Percentiles rank a stretch among this genome's conserved stretches.
These are phyloP conservation scores for Carcinoscorpius rotundicauda DNA, from an alignment of 1,140 invertebrate genomes.

Conservation along the genomic window DNA sequence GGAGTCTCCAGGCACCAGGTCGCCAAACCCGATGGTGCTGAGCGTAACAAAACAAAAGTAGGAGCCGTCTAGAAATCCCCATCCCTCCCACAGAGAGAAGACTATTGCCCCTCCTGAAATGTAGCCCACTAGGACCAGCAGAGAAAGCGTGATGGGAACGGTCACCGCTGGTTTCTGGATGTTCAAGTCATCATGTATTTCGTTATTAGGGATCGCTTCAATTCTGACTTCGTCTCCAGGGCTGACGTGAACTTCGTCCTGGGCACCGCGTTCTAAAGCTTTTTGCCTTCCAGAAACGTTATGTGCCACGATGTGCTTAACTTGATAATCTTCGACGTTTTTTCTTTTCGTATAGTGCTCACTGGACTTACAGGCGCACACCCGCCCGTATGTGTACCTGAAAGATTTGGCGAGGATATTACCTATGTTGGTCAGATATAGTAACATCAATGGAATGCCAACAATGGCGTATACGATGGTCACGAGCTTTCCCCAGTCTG, in stretches of 20 bases:
- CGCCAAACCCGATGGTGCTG: constrained; percentile 47
- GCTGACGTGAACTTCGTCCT: constrained; percentile 15
- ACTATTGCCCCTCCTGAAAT: constrained; percentile 31
- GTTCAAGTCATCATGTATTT: constrained; percentile 33
- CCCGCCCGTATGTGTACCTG: constrained; percentile 81
- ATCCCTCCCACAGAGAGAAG: constrained; percentile 32
- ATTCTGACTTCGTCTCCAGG: constrained; percentile 23
- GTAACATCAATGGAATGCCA: constrained; percentile 91
- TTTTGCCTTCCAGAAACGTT: constrained; percentile 30
- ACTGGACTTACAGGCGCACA: constrained; percentile 54
- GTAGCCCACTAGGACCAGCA: constrained; percentile 20
- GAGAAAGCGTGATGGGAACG: constrained; percentile 19
- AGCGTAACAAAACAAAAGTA: constrained; percentile 28
- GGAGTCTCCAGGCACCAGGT: constrained; percentile 45
- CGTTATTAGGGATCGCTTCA: constrained; percentile 19
- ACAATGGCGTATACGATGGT: constrained; percentile 95
- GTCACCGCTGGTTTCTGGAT: constrained; percentile 18
- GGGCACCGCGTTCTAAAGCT: constrained; percentile 22
- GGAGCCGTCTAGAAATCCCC: constrained; percentile 31
- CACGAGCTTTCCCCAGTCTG: constrained; percentile 75
- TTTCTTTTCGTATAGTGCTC: constrained; percentile 18
- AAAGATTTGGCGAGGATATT: constrained; percentile 92
- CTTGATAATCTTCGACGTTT: constrained; percentile 22
- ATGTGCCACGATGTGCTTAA: constrained; percentile 46
- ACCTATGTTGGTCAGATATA: constrained; percentile 90